Percentiles rank a stretch among this genome's conserved stretches.
Conservation (phyloP, 1,140 invertebrate species). For the Drosophila paulistorum region DNA sequence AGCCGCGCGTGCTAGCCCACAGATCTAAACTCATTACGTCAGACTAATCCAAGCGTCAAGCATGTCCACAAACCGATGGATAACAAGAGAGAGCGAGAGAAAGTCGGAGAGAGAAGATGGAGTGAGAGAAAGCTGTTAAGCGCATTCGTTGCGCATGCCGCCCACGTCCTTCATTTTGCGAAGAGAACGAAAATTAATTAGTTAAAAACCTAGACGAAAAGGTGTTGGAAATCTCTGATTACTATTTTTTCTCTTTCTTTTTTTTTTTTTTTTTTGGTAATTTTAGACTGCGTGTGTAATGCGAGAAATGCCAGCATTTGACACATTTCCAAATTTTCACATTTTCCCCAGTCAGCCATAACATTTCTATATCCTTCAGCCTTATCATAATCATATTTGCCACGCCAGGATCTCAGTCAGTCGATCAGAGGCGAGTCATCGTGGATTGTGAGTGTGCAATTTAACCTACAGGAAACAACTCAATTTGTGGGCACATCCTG, state of each 20-base stretch:
- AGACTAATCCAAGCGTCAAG: constrained; percentile 56
- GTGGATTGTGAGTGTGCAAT: constrained; percentile 67
- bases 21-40: constrained; percentile 61
- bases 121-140: constrained; percentile 72
- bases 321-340: constrained; percentile 40
- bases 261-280: constrained; percentile 36
- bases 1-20: constrained; percentile 50
- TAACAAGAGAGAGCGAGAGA: constrained; percentile 4
- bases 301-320: constrained; percentile 56
- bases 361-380: constrained; percentile 3
- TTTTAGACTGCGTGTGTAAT: constrained; percentile 66
- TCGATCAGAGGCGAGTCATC: constrained; percentile 8
- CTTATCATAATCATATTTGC: constrained; percentile 80
- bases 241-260: constrained; percentile 21
- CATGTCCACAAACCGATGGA: constrained; percentile 47
- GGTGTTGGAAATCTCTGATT: constrained; percentile 80
- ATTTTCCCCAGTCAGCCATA: background rate
- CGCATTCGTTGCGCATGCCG: constrained; percentile 70
- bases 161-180: constrained; percentile 26
- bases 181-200: constrained; percentile 60
- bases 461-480: constrained; percentile 68
- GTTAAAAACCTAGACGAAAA: constrained; percentile 48
- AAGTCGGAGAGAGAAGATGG: constrained; percentile 1
- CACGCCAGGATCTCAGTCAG: constrained; percentile 42
- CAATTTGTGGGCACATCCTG: constrained; percentile 74